Evolutionary conservation across 2,888 invertebrate species (phyloP).

Genomic region (Microctonus hyperodae): DNA sequence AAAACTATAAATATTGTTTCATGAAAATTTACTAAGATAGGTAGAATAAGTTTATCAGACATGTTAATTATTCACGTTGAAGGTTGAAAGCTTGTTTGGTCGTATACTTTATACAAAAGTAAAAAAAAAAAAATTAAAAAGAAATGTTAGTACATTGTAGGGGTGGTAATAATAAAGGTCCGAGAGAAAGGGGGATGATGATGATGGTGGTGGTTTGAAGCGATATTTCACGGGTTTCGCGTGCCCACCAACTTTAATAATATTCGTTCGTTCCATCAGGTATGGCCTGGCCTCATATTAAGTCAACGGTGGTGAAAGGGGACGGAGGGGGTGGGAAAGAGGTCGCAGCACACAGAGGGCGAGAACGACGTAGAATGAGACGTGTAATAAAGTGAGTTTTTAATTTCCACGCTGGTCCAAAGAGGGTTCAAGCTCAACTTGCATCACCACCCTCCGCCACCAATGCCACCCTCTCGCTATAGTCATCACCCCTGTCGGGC

Average conservation of each 20-base stretch:
- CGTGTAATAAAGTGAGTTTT: constrained; percentile 64
- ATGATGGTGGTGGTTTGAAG: constrained; percentile 37
- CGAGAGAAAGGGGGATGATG: constrained; percentile 31
- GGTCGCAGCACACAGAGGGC: constrained; percentile 17
- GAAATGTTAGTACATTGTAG: background rate
- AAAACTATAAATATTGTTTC: constrained; percentile 2
- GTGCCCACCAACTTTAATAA: constrained; percentile 62
- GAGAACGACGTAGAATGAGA: constrained; percentile 54
- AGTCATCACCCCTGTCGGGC: constrained; percentile 57
- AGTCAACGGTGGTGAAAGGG: constrained; percentile 51
- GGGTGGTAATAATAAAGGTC: constrained; percentile 42
- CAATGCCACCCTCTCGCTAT: constrained; percentile 44
- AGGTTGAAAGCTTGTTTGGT: constrained; percentile 33
- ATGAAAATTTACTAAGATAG: constrained; percentile 17
- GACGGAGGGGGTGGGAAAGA: constrained; percentile 34
- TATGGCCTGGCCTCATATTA: constrained; percentile 60
- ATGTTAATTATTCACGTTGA: constrained; percentile 24
- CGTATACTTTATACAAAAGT: background rate
- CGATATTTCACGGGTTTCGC: constrained; percentile 62
- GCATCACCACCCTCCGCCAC: constrained; percentile 18
- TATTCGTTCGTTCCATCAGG: constrained; percentile 63
- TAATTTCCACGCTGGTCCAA: constrained; percentile 58
- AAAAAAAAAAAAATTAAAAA: constrained; percentile 16
- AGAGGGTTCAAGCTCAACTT: constrained; percentile 32
- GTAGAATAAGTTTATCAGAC: constrained; percentile 19